phyloP scores from a whole-genome alignment of 2,113 vertebrate species.

The Petrocephalus zakoni region DNA sequence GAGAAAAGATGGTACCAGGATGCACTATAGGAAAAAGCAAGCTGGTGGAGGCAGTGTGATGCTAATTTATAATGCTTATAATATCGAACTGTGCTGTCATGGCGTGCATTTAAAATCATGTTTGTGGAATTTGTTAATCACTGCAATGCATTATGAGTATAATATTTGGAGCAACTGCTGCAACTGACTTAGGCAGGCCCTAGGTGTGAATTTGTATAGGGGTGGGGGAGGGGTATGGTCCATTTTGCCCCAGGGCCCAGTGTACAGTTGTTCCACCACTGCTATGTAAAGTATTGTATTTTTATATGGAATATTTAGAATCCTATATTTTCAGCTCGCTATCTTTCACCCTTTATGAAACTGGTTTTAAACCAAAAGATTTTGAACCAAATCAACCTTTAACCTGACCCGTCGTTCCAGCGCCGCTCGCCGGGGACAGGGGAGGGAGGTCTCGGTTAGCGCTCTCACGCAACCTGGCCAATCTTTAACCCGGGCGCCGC shows the following conservation, averaged over 20 bases:
- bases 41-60: too few species aligned
- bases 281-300: not conserved
- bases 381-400: constrained; percentile 44
- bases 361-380: not conserved
- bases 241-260: not conserved
- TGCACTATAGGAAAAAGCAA: not conserved
- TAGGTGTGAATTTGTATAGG: too few species aligned
- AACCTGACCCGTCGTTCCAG: constrained; percentile 28
- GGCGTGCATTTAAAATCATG: too few species aligned
- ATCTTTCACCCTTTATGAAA: not conserved
- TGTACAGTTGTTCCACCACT: too few species aligned
- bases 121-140: too few species aligned
- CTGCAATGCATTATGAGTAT: too few species aligned
- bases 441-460: constrained; percentile 39
- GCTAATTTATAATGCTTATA: too few species aligned
- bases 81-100: too few species aligned
- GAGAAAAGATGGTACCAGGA: not conserved
- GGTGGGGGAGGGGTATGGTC: too few species aligned
- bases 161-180: too few species aligned
- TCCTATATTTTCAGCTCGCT: not conserved
- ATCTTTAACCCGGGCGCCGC: constrained; percentile 59
- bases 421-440: constrained; percentile 41
- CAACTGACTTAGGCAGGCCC: too few species aligned
- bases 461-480: constrained; percentile 70
- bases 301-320: not conserved